phyloP scores from a whole-genome alignment of 2,113 vertebrate genomes.

The Leucopternis melanops region DNA sequence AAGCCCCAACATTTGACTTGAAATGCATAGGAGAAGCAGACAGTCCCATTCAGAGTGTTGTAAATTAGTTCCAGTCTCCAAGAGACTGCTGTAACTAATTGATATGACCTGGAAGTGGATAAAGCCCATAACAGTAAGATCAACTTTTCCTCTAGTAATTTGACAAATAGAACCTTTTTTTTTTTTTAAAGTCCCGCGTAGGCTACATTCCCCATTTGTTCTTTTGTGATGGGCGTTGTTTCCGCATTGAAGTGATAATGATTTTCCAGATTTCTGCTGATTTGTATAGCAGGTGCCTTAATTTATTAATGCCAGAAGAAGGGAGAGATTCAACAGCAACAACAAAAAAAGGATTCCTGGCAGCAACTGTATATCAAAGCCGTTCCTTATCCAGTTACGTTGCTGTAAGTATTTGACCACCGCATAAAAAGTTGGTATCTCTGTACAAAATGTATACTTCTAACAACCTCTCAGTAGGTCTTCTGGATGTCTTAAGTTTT shows the following conservation, averaged over 20 bases:
- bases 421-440: background rate
- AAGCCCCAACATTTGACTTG: background rate
- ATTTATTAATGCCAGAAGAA: constrained; percentile 23
- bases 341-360: background rate
- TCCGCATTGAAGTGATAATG: constrained; percentile 12
- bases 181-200: background rate
- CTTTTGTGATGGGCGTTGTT: background rate
- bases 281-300: constrained; percentile 32
- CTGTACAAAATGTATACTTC: background rate
- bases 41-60: background rate
- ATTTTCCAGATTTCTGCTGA: constrained; percentile 44
- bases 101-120: constrained; percentile 64
- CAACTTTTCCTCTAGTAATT: constrained; percentile 50
- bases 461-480: background rate
- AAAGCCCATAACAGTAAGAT: constrained; percentile 36
- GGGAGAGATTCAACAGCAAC: background rate
- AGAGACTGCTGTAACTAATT: constrained; percentile 54
- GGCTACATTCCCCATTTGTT: background rate
- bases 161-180: constrained; percentile 31
- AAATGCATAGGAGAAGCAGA: background rate
- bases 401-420: background rate
- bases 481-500: background rate
- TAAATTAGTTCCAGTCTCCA: constrained; percentile 62
- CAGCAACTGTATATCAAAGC: background rate
- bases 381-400: background rate